A percentile compares a stretch with the other conserved stretches of the same genome.
phyloP scores from a whole-genome alignment of 2,888 invertebrate species.

The Anticlea derivata region DNA sequence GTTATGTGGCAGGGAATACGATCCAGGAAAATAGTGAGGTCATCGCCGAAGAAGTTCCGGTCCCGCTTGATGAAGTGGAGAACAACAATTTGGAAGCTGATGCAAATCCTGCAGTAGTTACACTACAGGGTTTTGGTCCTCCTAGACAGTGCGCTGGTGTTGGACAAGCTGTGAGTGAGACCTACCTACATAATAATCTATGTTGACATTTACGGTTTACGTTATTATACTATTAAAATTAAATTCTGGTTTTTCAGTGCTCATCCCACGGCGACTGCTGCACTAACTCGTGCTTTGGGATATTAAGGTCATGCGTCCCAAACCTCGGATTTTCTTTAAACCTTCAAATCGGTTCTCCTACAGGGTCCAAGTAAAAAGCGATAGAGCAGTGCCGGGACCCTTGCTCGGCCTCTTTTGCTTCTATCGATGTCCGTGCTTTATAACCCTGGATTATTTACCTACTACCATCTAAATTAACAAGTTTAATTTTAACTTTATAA shows the following conservation, averaged over 20 bases:
- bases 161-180: slow-evolving; percentile 25
- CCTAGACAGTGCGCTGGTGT: slow-evolving; percentile 22
- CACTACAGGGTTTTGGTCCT: slow-evolving; percentile 43
- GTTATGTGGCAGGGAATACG: slow-evolving; percentile 3
- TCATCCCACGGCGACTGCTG: slow-evolving; percentile 35
- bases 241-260: slow-evolving; percentile 31
- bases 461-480: too few relatives aligned
- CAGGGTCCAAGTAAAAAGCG: slow-evolving; percentile 15
- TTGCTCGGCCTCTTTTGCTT: not conserved
- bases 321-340: slow-evolving; percentile 26
- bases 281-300: slow-evolving; percentile 18
- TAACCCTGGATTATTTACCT: not conserved
- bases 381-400: not conserved
- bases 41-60: not conserved
- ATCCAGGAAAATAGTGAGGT: slow-evolving; percentile 2
- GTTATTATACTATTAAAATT: not conserved
- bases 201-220: too few relatives aligned
- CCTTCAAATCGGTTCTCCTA: slow-evolving; percentile 25
- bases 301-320: slow-evolving; percentile 20
- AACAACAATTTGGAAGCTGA: slow-evolving; percentile 3
- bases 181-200: too few relatives aligned
- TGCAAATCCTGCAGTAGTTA: slow-evolving; percentile 15
- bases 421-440: not conserved
- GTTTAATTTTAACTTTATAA: too few relatives aligned
- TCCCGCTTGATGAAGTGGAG: slow-evolving; percentile 3